Conservation (phyloP, 1,140 invertebrate genomes). For the Schlechtendalia chinensis region DNA sequence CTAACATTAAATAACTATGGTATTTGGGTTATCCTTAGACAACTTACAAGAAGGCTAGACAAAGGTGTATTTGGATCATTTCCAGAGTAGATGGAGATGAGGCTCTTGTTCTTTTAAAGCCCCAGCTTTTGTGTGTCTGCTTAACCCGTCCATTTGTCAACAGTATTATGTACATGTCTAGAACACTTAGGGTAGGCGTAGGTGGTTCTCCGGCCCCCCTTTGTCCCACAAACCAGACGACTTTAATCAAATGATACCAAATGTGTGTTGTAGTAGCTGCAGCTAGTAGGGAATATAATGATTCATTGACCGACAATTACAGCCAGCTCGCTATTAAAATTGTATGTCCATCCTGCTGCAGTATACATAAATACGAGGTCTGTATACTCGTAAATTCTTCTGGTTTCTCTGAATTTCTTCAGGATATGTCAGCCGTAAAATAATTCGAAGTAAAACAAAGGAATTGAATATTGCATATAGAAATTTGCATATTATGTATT, state of each 20-base stretch:
- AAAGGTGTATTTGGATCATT: conserved; percentile 31
- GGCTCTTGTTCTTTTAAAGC: conserved; percentile 17
- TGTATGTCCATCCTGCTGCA: not conserved
- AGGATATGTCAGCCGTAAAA: not conserved
- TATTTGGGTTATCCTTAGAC: conserved; percentile 8
- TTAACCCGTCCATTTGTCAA: conserved; percentile 37
- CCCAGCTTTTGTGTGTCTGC: conserved; percentile 18
- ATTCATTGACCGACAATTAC: conserved; percentile 37
- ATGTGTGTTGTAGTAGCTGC: conserved; percentile 5
- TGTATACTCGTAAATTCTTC: too few relatives aligned
- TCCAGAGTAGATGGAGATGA: not conserved
- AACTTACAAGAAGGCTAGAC: conserved; percentile 1
- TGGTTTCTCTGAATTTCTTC: too few relatives aligned
- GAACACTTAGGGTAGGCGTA: conserved; percentile 39
- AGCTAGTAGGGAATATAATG: not conserved
- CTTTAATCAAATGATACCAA: conserved; percentile 20
- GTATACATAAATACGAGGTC: not conserved
- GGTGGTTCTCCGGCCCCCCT: not conserved
- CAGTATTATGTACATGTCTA: conserved; percentile 31
- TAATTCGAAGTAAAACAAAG: too few relatives aligned
- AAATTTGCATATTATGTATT: too few relatives aligned
- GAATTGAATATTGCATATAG: not conserved
- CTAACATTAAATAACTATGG: not conserved
- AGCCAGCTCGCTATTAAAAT: conserved; percentile 15
- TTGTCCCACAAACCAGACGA: not conserved